Evolutionary conservation across 2,888 invertebrate species (phyloP).

Genomic region (Apantesis nais): DNA sequence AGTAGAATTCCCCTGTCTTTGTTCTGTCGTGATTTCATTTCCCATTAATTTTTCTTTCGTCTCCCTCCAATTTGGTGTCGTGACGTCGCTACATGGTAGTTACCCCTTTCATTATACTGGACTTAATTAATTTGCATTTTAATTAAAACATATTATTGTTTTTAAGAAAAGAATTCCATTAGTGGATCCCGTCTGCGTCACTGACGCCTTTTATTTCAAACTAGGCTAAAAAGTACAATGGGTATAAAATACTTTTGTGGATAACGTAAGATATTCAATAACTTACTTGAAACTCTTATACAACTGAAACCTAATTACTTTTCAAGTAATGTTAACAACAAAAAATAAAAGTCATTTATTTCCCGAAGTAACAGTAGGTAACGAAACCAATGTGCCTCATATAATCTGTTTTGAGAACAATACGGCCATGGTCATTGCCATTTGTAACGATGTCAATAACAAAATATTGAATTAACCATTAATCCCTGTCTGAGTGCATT

Average conservation of each 20-base stretch:
- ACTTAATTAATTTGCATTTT: constrained; percentile 84
- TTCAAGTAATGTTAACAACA: not conserved
- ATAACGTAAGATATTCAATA: constrained; percentile 27
- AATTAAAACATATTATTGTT: constrained; percentile 82
- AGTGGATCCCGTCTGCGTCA: constrained; percentile 50
- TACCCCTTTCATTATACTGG: constrained; percentile 83
- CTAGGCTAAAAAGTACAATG: constrained; percentile 34
- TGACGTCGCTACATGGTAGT: constrained; percentile 79
- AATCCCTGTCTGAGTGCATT: constrained; percentile 57
- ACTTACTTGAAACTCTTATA: constrained; percentile 27
- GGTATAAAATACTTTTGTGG: constrained; percentile 37
- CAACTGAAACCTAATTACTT: not conserved
- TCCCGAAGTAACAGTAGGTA: not conserved
- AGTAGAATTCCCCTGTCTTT: constrained; percentile 85
- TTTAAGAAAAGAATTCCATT: constrained; percentile 63
- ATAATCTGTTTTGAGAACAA: constrained; percentile 39
- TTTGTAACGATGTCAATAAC: constrained; percentile 59
- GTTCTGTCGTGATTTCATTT: constrained; percentile 85
- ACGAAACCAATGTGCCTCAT: constrained; percentile 12
- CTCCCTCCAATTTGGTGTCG: constrained; percentile 87
- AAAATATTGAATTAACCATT: constrained; percentile 75
- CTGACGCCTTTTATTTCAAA: constrained; percentile 52
- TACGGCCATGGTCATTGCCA: constrained; percentile 60
- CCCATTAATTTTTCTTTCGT: constrained; percentile 85
- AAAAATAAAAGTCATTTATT: not conserved